Evolutionary conservation across 2,797 vertebrate species (phyloP).

Genomic region (Xyrichtys novacula): DNA sequence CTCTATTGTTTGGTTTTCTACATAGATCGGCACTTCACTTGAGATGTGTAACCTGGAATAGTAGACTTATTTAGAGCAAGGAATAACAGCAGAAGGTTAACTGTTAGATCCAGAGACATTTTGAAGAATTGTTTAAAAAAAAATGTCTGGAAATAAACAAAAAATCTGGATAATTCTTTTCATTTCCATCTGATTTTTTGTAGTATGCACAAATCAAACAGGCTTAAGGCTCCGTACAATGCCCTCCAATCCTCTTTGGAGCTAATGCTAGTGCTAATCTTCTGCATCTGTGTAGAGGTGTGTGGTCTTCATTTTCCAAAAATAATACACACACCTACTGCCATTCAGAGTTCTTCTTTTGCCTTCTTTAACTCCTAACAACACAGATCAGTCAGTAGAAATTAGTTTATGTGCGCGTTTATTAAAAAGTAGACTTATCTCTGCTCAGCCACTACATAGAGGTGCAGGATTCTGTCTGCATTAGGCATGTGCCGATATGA

Average conservation of each 20-base stretch:
- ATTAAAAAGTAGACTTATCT: too few relatives aligned
- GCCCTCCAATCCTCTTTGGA: neutral
- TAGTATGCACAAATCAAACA: neutral
- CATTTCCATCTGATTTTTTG: neutral
- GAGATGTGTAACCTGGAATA: neutral
- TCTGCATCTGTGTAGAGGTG: neutral
- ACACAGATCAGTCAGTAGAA: too few relatives aligned
- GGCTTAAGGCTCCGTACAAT: neutral
- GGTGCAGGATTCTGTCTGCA: too few relatives aligned
- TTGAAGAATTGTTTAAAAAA: too few relatives aligned
- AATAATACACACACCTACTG: too few relatives aligned
- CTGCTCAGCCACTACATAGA: too few relatives aligned
- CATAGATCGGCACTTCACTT: neutral
- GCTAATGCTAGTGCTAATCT: neutral
- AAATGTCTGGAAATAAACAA: neutral
- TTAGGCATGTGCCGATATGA: too few relatives aligned
- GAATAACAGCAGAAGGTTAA: neutral
- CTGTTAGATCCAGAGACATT: too few relatives aligned
- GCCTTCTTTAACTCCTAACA: too few relatives aligned
- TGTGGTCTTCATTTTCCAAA: neutral
- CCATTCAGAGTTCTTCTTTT: too few relatives aligned
- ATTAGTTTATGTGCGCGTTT: too few relatives aligned
- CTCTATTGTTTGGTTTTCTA: slow-evolving; percentile 7
- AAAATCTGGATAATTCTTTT: neutral
- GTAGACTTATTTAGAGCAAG: neutral